Evolutionary conservation across 2,113 vertebrate genomes (phyloP).

Genomic region (Melanerpes formicivorus): DNA sequence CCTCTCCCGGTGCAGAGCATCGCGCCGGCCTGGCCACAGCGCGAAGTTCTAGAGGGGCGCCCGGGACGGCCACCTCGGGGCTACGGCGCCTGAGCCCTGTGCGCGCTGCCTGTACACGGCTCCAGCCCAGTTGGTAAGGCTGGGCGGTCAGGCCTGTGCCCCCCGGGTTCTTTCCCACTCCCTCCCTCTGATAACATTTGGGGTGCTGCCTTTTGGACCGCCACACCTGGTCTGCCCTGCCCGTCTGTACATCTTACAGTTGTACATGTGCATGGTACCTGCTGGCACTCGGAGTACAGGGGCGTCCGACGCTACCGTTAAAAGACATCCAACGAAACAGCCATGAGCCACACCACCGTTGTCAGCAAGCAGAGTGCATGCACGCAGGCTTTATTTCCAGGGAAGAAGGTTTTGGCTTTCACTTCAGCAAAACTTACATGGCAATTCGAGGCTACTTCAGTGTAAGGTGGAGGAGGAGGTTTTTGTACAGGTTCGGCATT

Average conservation of each 20-base stretch:
- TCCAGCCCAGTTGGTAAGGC: too few species aligned
- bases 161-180: not conserved
- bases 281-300: accelerated
- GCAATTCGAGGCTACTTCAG: accelerated
- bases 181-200: not conserved
- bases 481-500: accelerated
- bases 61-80: not conserved
- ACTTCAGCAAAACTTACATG: not conserved
- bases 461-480: not conserved
- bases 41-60: not conserved
- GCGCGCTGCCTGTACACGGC: not conserved
- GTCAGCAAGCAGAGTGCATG: not conserved
- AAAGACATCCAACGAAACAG: not conserved
- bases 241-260: not conserved
- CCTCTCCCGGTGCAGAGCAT: not conserved
- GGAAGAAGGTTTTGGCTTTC: not conserved
- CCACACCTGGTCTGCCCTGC: not conserved
- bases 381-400: accelerated
- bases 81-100: not conserved
- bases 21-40: not conserved
- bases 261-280: not conserved
- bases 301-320: accelerated
- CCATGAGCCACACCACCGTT: accelerated
- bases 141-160: not conserved
- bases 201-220: not conserved